These are phyloP conservation scores for Ephialtes manifestator DNA, from an alignment of 2,888 invertebrate species.

Conservation along the genomic window DNA sequence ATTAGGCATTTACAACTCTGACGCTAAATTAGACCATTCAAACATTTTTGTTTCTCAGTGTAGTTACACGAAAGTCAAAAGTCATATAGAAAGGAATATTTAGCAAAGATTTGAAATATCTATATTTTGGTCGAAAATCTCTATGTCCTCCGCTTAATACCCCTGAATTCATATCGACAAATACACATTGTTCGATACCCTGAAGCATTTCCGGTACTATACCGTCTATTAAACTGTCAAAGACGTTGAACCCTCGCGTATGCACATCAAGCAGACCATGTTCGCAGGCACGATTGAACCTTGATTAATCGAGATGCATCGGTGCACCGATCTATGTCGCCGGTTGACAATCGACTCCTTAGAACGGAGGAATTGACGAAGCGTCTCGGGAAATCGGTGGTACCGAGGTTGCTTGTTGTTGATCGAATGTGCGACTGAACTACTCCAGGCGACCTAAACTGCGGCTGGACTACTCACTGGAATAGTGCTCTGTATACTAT, in stretches of 20 bases:
- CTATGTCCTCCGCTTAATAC: too few species aligned
- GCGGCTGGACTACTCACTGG: constrained; percentile 20
- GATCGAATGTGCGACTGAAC: constrained; percentile 21
- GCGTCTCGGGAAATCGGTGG: constrained; percentile 67
- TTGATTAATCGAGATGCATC: constrained; percentile 49
- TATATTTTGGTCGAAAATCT: too few species aligned
- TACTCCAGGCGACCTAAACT: not conserved
- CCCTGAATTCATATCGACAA: not conserved
- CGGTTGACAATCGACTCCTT: constrained; percentile 33
- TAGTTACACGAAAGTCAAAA: too few species aligned
- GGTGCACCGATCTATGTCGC: constrained; percentile 32
- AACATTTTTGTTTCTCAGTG: too few species aligned
- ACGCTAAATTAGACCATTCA: too few species aligned
- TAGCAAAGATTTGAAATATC: too few species aligned
- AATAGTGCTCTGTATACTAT: constrained; percentile 33
- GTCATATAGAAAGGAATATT: too few species aligned
- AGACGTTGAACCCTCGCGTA: constrained; percentile 15
- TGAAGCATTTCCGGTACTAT: not conserved
- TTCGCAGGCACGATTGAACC: constrained; percentile 34
- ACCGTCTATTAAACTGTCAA: constrained; percentile 41
- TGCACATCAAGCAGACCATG: constrained; percentile 22
- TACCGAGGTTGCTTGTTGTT: constrained; percentile 33
- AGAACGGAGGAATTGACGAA: constrained; percentile 54
- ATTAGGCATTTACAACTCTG: too few species aligned
- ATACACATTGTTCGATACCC: not conserved